Conservation (phyloP, 1,140 invertebrate genomes). For the Lamellibrachia luymesi region DNA sequence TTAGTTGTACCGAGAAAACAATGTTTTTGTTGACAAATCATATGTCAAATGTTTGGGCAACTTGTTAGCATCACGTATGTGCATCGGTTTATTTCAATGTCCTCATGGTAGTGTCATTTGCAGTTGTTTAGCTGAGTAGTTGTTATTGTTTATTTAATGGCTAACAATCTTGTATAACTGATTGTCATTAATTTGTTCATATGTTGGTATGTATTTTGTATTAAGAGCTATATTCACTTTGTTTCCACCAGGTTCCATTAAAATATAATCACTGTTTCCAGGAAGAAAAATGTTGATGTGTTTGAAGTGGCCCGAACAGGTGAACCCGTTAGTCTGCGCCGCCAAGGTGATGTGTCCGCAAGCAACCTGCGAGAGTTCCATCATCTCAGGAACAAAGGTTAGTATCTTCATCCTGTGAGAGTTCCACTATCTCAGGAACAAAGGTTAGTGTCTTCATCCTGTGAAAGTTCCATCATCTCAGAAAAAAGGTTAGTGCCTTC, state of each 20-base stretch:
- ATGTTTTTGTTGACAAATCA: not conserved
- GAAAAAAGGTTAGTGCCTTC: not conserved
- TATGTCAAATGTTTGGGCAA: not conserved
- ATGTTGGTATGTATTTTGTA: not conserved
- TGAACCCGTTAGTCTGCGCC: slow-evolving; percentile 3
- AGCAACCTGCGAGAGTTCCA: slow-evolving; percentile 14
- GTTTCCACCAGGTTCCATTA: not conserved
- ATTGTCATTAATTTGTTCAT: not conserved
- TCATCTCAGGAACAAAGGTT: slow-evolving; percentile 17
- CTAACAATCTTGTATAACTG: not conserved
- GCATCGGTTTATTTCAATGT: not conserved
- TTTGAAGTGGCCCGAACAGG: slow-evolving; percentile 19
- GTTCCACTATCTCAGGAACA: not conserved
- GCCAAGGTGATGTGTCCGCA: not conserved
- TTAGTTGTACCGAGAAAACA: not conserved
- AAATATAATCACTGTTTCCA: not conserved
- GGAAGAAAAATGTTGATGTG: slow-evolving; percentile 15
- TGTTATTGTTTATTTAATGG: not conserved
- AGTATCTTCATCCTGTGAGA: not conserved
- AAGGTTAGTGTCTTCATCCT: not conserved
- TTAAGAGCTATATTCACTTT: not conserved
- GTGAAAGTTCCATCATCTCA: not conserved
- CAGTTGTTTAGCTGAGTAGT: not conserved
- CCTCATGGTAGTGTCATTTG: not conserved
- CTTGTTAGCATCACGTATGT: not conserved